Percentiles rank a stretch among this genome's conserved stretches.
Evolutionary conservation across 2,888 invertebrate genomes (phyloP).

Genomic region (Folsomia candida): DNA sequence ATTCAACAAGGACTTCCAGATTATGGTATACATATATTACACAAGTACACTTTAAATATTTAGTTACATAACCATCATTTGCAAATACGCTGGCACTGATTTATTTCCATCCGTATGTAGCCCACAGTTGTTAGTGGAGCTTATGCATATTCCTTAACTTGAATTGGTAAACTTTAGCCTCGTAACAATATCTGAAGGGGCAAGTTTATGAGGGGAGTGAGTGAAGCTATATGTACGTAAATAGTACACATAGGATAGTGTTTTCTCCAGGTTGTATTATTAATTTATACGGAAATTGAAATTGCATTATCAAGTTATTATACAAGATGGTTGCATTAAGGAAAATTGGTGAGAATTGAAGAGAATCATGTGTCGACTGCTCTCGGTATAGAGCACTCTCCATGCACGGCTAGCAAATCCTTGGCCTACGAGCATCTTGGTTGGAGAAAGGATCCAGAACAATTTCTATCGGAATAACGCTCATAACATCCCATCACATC

Average conservation of each 20-base stretch:
- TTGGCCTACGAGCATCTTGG: not conserved
- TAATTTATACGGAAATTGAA: not conserved
- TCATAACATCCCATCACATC: slow-evolving; percentile 36
- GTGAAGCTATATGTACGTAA: no score
- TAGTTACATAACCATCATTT: no score
- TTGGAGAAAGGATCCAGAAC: slow-evolving; percentile 3
- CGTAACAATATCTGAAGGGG: no score
- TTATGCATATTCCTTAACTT: no score
- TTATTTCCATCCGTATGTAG: no score
- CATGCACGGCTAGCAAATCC: not conserved
- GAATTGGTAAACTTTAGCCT: no score
- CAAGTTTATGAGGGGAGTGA: no score
- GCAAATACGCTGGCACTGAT: no score
- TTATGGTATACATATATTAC: no score
- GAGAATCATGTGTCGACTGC: not conserved
- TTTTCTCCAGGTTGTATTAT: not conserved
- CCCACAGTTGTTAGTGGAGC: no score
- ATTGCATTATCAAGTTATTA: not conserved
- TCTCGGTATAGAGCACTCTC: not conserved
- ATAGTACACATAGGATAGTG: not conserved
- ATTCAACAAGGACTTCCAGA: no score
- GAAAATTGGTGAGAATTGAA: not conserved
- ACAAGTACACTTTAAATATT: no score
- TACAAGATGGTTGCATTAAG: not conserved
- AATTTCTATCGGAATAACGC: slow-evolving; percentile 19